phyloP scores from a whole-genome alignment of 2,113 vertebrate species.

The Vimba vimba region DNA sequence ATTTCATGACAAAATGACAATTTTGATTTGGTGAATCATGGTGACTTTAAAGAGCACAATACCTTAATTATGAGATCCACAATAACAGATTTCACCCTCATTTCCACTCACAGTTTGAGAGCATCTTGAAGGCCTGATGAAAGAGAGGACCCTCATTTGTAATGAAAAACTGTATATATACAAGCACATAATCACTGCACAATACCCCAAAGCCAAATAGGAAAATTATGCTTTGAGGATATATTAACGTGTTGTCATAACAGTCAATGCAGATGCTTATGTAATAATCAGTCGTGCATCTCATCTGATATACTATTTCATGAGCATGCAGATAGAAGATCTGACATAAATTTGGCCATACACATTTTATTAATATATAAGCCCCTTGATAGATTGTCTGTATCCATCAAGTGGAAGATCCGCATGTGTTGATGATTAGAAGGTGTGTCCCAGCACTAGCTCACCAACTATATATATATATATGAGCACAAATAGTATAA shows the following conservation, averaged over 20 bases:
- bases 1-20: too few species aligned
- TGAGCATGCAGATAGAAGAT: neutral
- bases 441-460: slow-evolving; percentile 46
- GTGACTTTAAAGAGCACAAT: neutral
- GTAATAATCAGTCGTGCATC: neutral
- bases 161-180: neutral
- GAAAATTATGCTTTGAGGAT: neutral
- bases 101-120: neutral
- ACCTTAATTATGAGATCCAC: slow-evolving; percentile 37
- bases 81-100: neutral
- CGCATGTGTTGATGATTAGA: slow-evolving; percentile 24
- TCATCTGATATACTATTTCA: neutral
- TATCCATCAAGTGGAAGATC: slow-evolving; percentile 3
- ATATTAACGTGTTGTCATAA: neutral
- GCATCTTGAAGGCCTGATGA: neutral
- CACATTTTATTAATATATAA: neutral
- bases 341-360: neutral
- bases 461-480: neutral
- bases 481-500: neutral
- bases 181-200: neutral
- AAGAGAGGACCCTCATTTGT: slow-evolving; percentile 1
- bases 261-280: slow-evolving; percentile 23
- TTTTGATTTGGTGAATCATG: too few species aligned
- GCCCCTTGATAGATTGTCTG: neutral
- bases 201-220: neutral